Evolutionary conservation across 1,140 invertebrate species (phyloP).

Genomic region (Calosoma granatense): DNA sequence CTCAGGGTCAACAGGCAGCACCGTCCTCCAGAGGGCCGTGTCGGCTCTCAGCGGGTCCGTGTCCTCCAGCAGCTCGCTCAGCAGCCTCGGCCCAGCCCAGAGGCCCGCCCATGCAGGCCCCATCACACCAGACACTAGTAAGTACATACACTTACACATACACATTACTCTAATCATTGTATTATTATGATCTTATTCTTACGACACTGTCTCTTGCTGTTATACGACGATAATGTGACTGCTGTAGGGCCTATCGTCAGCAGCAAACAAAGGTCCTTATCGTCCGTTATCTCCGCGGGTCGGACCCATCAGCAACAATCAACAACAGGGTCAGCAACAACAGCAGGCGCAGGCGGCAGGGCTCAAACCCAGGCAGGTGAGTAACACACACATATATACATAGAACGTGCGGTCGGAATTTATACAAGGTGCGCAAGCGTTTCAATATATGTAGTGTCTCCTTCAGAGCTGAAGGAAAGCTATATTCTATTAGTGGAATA

Average conservation of each 20-base stretch:
- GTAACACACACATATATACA: too few species aligned
- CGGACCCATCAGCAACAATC: constrained; percentile 21
- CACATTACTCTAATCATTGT: too few species aligned
- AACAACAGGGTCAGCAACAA: background rate
- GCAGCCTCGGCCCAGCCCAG: constrained; percentile 44
- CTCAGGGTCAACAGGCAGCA: constrained; percentile 36
- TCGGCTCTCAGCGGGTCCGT: constrained; percentile 55
- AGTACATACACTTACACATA: too few species aligned
- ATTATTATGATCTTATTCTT: background rate
- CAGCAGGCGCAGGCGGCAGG: constrained; percentile 11
- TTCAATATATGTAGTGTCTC: too few species aligned
- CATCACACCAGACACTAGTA: constrained; percentile 60
- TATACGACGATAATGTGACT: too few species aligned
- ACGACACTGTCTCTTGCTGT: background rate
- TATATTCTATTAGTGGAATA: too few species aligned
- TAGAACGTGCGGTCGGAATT: too few species aligned
- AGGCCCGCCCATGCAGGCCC: constrained; percentile 48
- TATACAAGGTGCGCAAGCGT: too few species aligned
- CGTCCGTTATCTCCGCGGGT: constrained; percentile 49
- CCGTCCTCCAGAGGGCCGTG: constrained; percentile 44
- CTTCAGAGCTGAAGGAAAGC: too few species aligned
- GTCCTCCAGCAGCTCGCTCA: constrained; percentile 56
- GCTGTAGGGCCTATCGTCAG: constrained; percentile 50
- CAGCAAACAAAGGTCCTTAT: constrained; percentile 49
- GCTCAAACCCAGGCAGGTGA: constrained; percentile 9